Percentiles rank a stretch among this genome's conserved stretches.
phyloP scores from a whole-genome alignment of 2,113 vertebrate genomes.

The Chelonoidis abingdonii region DNA sequence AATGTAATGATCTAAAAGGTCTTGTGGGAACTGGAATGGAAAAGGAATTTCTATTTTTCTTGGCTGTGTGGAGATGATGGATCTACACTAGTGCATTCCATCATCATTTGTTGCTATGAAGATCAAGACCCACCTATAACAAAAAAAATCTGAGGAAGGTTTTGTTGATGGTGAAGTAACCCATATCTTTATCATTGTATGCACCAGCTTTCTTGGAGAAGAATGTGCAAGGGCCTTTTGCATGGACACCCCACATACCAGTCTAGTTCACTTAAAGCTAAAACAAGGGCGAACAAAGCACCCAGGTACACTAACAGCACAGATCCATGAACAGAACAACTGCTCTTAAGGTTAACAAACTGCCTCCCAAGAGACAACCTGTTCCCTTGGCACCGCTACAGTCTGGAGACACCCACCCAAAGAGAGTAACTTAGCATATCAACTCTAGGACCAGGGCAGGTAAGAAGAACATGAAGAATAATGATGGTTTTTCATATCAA shows the following conservation, averaged over 20 bases:
- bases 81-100: neutral
- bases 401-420: neutral
- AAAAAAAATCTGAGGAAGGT: neutral
- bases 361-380: neutral
- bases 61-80: neutral
- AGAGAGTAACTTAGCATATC: neutral
- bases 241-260: neutral
- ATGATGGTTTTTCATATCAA: neutral
- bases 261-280: neutral
- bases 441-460: neutral
- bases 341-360: neutral
- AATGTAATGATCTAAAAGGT: neutral
- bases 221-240: neutral
- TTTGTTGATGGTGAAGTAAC: neutral
- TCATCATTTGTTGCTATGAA: neutral
- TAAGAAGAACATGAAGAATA: neutral
- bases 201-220: neutral
- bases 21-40: neutral
- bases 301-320: neutral
- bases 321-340: neutral
- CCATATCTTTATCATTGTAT: neutral
- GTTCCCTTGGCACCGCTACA: neutral
- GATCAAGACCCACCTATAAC: neutral
- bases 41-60: neutral
- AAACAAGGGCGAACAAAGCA: neutral